Percentiles rank a stretch among this genome's conserved stretches.
phyloP scores from a whole-genome alignment of 1,140 invertebrate genomes.

The Bombus huntii region DNA sequence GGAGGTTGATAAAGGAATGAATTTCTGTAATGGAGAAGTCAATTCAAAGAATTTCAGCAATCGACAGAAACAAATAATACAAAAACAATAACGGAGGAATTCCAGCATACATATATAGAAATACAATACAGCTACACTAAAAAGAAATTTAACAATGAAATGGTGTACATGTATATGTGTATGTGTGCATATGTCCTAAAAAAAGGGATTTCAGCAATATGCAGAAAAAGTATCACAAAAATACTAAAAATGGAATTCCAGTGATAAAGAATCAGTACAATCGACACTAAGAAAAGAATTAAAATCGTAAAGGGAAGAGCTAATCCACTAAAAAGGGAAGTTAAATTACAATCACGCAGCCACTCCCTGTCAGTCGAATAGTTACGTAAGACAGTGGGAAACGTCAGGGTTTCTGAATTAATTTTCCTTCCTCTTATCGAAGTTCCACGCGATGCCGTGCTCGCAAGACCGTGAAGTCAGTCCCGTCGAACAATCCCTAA shows the following conservation, averaged over 20 bases:
- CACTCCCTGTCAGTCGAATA: neutral
- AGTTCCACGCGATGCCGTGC: neutral
- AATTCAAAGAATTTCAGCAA: neutral
- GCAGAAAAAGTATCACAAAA: too few species aligned
- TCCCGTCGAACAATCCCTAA: slow-evolving; percentile 17
- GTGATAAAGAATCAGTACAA: too few species aligned
- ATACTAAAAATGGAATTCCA: too few species aligned
- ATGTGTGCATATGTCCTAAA: too few species aligned
- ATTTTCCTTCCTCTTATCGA: neutral
- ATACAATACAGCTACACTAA: neutral
- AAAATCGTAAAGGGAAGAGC: too few species aligned
- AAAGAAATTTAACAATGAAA: neutral
- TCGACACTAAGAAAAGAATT: too few species aligned
- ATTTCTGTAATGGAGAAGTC: neutral
- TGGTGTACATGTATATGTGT: neutral
- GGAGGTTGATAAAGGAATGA: too few species aligned
- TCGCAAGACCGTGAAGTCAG: slow-evolving; percentile 9
- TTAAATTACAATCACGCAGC: too few species aligned
- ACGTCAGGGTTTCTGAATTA: neutral
- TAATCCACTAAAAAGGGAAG: neutral
- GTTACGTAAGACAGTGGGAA: neutral
- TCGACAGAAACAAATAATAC: neutral
- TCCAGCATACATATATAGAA: too few species aligned
- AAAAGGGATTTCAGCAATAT: neutral
- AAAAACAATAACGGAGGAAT: too few species aligned